These are phyloP conservation scores for Laodelphax striatellus DNA, from an alignment of 1,140 invertebrate genomes.

Conservation along the genomic window DNA sequence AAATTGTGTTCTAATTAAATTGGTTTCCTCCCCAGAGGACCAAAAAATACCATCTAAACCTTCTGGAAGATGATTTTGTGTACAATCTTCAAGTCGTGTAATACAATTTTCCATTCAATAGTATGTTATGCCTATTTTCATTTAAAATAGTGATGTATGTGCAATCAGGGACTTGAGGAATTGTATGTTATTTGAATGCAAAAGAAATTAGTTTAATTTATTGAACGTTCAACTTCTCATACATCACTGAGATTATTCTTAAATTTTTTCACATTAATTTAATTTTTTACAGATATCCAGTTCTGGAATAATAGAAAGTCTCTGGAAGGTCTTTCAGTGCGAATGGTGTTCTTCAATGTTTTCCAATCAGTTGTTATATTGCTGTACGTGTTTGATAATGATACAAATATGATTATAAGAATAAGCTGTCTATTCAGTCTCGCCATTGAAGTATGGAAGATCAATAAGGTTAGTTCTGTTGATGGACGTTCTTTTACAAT, in stretches of 20 bases:
- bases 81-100: not conserved
- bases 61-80: too few relatives aligned
- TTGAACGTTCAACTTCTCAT: too few relatives aligned
- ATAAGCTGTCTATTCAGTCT: conserved; percentile 88
- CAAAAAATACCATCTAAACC: too few relatives aligned
- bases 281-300: conserved; percentile 78
- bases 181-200: too few relatives aligned
- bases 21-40: too few relatives aligned
- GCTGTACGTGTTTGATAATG: conserved; percentile 95
- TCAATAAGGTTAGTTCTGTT: conserved; percentile 75
- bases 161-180: not conserved
- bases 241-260: too few relatives aligned
- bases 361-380: conserved; percentile 93
- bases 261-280: too few relatives aligned
- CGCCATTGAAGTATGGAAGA: conserved; percentile 99
- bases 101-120: not conserved
- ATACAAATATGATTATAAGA: conserved; percentile 91
- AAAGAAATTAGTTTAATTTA: too few relatives aligned
- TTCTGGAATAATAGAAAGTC: conserved; percentile 98
- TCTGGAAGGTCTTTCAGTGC: conserved; percentile 91
- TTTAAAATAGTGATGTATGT: not conserved
- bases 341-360: conserved; percentile 98
- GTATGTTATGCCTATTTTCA: not conserved
- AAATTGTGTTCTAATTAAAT: too few relatives aligned
- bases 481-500: too few relatives aligned